Conservation (phyloP, 2,113 vertebrate genomes). For the Tupaia tana region DNA sequence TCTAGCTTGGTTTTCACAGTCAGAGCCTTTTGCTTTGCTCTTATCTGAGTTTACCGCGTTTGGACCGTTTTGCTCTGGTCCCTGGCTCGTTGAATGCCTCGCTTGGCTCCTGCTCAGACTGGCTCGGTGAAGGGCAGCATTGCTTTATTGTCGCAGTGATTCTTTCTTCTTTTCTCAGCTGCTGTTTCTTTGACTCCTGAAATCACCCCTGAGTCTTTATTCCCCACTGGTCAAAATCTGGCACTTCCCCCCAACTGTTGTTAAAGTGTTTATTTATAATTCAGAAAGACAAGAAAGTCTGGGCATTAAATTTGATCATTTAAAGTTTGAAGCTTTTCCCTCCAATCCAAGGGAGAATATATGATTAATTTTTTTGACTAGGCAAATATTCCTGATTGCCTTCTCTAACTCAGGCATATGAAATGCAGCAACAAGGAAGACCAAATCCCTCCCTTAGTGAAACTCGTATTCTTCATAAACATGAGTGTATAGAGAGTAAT, state of each 20-base stretch:
- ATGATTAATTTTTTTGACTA: neutral
- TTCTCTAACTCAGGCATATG: neutral
- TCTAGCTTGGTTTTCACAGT: neutral
- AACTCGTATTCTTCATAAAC: neutral
- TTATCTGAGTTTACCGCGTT: neutral
- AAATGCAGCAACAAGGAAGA: neutral
- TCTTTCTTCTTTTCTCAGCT: neutral
- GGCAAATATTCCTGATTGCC: neutral
- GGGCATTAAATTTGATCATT: neutral
- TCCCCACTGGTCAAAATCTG: neutral
- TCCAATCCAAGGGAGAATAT: neutral
- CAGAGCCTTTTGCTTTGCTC: neutral
- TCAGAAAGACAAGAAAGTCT: neutral
- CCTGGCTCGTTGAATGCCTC: neutral
- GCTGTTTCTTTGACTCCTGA: neutral
- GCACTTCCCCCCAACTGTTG: fast-evolving
- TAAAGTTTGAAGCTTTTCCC: neutral
- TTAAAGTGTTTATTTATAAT: neutral
- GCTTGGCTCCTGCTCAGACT: neutral
- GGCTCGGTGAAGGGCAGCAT: neutral
- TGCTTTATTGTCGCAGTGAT: neutral
- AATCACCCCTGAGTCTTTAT: neutral
- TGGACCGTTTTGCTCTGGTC: neutral
- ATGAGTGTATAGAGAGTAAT: neutral
- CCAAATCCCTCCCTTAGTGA: neutral